These are phyloP conservation scores for Helogale parvula DNA, from an alignment of 2,113 vertebrate genomes.

Conservation along the genomic window DNA sequence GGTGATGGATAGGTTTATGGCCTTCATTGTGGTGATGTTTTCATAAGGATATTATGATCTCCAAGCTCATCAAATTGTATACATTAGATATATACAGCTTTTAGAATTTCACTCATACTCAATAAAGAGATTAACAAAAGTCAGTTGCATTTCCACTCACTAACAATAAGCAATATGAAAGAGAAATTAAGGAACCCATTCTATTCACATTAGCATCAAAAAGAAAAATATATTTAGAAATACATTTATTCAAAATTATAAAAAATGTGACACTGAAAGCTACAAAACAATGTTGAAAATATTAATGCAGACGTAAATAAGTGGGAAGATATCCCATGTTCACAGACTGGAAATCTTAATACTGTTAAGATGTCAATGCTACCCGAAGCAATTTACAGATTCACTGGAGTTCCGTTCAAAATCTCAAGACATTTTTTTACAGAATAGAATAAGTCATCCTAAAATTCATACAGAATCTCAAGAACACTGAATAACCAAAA, in stretches of 20 bases:
- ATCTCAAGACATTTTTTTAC: background rate
- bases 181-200: background rate
- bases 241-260: background rate
- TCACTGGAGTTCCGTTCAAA: background rate
- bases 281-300: background rate
- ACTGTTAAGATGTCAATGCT: background rate
- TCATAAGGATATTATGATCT: background rate
- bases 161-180: background rate
- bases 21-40: background rate
- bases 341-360: background rate
- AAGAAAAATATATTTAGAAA: background rate
- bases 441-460: background rate
- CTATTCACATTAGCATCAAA: background rate
- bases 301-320: background rate
- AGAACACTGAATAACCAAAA: background rate
- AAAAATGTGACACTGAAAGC: background rate
- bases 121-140: background rate
- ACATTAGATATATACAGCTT: background rate
- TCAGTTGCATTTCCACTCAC: background rate
- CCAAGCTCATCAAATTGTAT: background rate
- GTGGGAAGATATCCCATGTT: background rate
- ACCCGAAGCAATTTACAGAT: background rate
- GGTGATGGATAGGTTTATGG: background rate
- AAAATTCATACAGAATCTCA: background rate
- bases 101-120: background rate